Evolutionary conservation across 2,797 vertebrate species (phyloP).

Genomic region (Chrysocyon brachyurus): DNA sequence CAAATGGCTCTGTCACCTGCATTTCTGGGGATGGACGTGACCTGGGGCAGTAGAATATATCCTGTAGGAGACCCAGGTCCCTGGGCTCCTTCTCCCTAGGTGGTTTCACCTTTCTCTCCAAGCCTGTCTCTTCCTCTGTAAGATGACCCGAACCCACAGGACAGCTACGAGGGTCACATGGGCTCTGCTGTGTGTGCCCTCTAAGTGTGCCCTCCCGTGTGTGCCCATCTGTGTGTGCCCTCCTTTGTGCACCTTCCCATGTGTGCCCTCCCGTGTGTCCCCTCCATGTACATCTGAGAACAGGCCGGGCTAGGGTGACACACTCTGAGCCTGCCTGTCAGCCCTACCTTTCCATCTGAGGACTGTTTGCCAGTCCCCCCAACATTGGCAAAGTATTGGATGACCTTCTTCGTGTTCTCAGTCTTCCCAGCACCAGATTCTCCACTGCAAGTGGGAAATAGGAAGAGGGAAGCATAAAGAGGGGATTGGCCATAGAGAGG

Average conservation of each 20-base stretch:
- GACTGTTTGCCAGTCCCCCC: slow-evolving; percentile 84
- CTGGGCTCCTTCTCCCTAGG: neutral
- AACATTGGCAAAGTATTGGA: slow-evolving; percentile 93
- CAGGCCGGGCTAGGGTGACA: neutral
- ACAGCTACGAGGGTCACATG: neutral
- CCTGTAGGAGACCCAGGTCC: fast-evolving
- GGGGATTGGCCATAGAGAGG: neutral
- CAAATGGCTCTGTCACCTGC: neutral
- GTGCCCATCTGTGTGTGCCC: neutral
- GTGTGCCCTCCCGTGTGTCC: neutral
- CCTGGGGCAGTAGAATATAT: neutral
- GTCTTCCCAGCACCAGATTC: slow-evolving; percentile 95
- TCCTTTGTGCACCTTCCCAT: neutral
- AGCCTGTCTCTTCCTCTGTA: neutral
- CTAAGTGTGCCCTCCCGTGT: neutral
- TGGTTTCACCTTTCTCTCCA: neutral
- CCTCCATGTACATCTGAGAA: neutral
- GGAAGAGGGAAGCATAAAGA: neutral
- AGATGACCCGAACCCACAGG: neutral
- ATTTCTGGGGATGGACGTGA: neutral
- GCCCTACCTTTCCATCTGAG: slow-evolving; percentile 84
- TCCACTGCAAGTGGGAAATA: slow-evolving; percentile 86
- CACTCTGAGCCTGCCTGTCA: fast-evolving
- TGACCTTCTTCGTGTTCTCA: slow-evolving; percentile 95
- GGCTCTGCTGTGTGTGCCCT: neutral